phyloP scores from a whole-genome alignment of 2,888 invertebrate species.

The Elmis aenea region DNA sequence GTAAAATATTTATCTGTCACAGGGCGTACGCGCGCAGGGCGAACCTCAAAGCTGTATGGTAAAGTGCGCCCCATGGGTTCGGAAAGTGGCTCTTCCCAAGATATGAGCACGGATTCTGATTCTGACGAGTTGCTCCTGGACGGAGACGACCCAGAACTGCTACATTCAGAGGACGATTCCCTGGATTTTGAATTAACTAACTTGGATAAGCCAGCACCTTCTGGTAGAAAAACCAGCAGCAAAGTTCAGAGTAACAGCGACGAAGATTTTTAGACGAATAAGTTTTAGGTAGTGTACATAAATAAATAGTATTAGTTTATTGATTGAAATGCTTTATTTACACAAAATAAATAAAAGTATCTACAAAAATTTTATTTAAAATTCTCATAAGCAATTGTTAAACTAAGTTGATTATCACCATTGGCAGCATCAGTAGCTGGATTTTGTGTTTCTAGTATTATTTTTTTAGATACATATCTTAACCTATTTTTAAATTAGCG shows the following conservation, averaged over 20 bases:
- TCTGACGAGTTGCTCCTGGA: conserved; percentile 44
- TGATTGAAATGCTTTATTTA: conserved; percentile 4
- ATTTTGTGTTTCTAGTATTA: too few relatives aligned
- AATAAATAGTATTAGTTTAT: conserved; percentile 9
- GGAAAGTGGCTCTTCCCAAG: conserved; percentile 38
- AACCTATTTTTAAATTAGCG: too few relatives aligned
- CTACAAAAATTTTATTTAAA: conserved; percentile 9
- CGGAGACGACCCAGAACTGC: conserved; percentile 43
- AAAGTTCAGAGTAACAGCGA: conserved; percentile 41
- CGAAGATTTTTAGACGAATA: conserved; percentile 37
- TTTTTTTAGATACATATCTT: too few relatives aligned
- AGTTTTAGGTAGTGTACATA: too few relatives aligned
- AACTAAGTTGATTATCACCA: conserved; percentile 18
- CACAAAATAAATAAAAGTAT: conserved; percentile 8
- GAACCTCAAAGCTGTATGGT: conserved; percentile 31
- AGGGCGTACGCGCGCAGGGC: too few relatives aligned
- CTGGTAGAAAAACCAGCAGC: conserved; percentile 37
- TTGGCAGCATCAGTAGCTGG: conserved; percentile 24
- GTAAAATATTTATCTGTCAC: conserved; percentile 3
- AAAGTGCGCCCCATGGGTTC: conserved; percentile 38
- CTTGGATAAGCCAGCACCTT: conserved; percentile 32
- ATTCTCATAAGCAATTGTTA: conserved; percentile 14
- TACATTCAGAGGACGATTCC: conserved; percentile 44
- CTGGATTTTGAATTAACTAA: conserved; percentile 40
- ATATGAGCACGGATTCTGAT: conserved; percentile 41